Evolutionary conservation across 2,113 vertebrate species (phyloP).

Genomic region (Eclectus roratus): DNA sequence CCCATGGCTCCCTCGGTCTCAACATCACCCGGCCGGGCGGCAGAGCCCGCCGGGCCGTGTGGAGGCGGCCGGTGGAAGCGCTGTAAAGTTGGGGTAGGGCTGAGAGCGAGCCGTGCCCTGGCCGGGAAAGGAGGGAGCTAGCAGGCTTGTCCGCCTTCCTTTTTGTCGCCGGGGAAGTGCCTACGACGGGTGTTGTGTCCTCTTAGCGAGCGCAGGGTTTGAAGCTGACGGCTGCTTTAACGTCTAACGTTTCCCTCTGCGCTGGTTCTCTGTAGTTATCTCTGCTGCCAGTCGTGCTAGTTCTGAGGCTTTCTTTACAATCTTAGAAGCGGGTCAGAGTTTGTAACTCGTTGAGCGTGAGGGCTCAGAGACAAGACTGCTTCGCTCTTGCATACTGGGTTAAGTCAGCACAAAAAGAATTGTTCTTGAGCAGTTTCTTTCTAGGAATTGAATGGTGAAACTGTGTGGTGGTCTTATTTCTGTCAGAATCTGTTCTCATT

Average conservation of each 20-base stretch:
- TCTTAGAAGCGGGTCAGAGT: not conserved
- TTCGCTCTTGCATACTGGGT: not conserved
- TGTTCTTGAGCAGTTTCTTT: not conserved
- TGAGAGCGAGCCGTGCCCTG: not conserved
- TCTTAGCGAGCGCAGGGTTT: not conserved
- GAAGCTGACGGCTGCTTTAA: not conserved
- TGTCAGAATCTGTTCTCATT: not conserved
- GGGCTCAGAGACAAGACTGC: not conserved
- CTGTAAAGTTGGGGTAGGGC: not conserved
- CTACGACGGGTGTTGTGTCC: not conserved
- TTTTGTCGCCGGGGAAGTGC: not conserved
- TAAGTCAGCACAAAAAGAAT: not conserved
- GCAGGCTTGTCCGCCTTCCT: not conserved
- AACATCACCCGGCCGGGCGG: not conserved
- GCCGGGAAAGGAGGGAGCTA: not conserved
- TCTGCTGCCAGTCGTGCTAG: not conserved
- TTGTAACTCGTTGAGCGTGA: not conserved
- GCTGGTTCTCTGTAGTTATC: not conserved
- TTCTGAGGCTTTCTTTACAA: not conserved
- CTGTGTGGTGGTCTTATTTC: not conserved
- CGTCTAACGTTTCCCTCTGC: not conserved
- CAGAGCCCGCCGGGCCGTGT: not conserved
- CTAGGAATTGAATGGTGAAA: not conserved
- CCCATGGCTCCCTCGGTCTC: too few species aligned
- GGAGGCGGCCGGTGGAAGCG: not conserved